A percentile compares a stretch with the other conserved stretches of the same genome.
Conservation (phyloP, 2,113 vertebrate species). For the Plecturocebus donacophilus region DNA sequence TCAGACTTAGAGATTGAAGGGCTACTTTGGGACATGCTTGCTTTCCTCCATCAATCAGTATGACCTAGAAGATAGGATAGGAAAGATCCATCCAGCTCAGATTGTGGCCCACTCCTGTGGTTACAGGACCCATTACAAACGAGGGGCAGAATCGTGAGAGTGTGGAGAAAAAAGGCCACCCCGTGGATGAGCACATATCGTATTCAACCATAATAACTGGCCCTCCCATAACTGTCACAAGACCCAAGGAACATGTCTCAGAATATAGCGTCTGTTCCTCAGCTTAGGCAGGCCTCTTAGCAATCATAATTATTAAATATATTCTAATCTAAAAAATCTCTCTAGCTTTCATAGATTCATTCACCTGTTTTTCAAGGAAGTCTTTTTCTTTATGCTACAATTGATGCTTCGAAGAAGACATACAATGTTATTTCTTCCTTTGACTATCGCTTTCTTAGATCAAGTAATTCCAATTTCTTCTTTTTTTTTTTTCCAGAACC, state of each 20-base stretch:
- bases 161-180: background rate
- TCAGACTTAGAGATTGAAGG: background rate
- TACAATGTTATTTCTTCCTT: background rate
- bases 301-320: background rate
- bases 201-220: background rate
- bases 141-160: background rate
- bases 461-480: background rate
- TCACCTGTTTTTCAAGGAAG: background rate
- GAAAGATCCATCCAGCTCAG: background rate
- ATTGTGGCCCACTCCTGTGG: background rate
- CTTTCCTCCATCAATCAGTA: background rate
- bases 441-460: background rate
- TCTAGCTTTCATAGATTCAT: background rate
- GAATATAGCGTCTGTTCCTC: background rate
- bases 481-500: background rate
- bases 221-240: background rate
- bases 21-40: background rate
- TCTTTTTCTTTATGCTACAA: background rate
- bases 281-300: background rate
- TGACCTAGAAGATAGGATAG: too few species aligned
- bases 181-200: background rate
- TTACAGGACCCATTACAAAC: background rate
- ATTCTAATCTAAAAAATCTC: conserved; percentile 4
- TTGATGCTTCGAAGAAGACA: background rate
- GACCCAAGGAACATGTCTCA: background rate